phyloP scores from a whole-genome alignment of 2,888 invertebrate species.

The Synergus itoensis region DNA sequence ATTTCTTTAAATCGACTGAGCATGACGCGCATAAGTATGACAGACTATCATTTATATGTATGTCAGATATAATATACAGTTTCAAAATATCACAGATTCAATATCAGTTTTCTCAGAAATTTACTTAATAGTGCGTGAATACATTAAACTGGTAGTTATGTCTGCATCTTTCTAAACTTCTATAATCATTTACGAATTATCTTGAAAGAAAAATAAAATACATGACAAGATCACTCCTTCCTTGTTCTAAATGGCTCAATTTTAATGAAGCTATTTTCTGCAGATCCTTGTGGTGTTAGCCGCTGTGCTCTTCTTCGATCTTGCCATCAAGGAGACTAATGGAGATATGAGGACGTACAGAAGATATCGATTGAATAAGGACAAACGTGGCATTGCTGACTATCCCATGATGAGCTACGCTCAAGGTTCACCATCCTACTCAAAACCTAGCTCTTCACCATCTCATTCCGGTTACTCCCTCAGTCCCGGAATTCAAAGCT shows the following conservation, averaged over 20 bases:
- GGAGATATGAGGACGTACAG: conserved; percentile 57
- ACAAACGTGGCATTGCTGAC: conserved; percentile 71
- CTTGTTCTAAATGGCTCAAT: not conserved
- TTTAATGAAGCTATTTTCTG: conserved; percentile 5
- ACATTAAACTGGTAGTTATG: not conserved
- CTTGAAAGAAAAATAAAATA: not conserved
- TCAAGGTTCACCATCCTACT: conserved; percentile 48
- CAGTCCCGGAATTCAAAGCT: conserved; percentile 50
- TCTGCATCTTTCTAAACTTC: not conserved
- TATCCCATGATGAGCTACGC: conserved; percentile 61
- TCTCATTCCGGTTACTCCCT: conserved; percentile 55
- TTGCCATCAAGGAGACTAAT: conserved; percentile 61
- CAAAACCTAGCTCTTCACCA: conserved; percentile 47
- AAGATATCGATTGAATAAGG: conserved; percentile 63
- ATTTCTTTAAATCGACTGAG: not conserved
- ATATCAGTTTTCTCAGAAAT: conserved; percentile 1
- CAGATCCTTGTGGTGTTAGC: conserved; percentile 68
- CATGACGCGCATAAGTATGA: not conserved
- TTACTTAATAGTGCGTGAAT: conserved; percentile 1
- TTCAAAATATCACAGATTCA: no score
- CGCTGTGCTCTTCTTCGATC: conserved; percentile 61
- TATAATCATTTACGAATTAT: not conserved
- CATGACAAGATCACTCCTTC: no score
- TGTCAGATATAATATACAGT: conserved; percentile 8
- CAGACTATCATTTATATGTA: conserved; percentile 1